phyloP scores from a whole-genome alignment of 2,888 invertebrate species.

The Amphipoea lucens region DNA sequence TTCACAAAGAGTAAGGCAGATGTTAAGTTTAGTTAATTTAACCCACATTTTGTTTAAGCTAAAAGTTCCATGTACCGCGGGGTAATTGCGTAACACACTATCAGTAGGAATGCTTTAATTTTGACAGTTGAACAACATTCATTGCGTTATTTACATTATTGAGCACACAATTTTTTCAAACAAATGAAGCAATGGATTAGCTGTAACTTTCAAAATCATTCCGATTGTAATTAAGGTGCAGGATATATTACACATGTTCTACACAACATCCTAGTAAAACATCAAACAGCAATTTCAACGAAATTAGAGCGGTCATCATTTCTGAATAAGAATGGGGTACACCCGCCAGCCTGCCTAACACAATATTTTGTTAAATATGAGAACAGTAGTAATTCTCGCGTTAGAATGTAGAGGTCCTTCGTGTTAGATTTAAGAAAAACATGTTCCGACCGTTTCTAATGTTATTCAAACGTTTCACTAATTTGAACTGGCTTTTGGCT shows the following conservation, averaged over 20 bases:
- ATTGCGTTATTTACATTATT: no score
- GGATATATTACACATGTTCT: background rate
- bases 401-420: background rate
- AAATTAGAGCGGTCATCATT: constrained; percentile 19
- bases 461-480: constrained; percentile 28
- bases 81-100: no score
- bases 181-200: background rate
- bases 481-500: background rate
- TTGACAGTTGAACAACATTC: no score
- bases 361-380: constrained; percentile 40
- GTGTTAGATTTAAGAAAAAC: constrained; percentile 34
- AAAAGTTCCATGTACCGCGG: background rate
- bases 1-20: no score
- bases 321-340: constrained; percentile 12
- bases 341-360: constrained; percentile 27
- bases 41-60: background rate
- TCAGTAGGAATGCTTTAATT: no score
- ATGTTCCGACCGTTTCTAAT: constrained; percentile 15
- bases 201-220: background rate
- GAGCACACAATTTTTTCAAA: no score
- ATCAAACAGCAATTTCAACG: background rate
- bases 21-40: background rate
- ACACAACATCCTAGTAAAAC: background rate
- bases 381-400: constrained; percentile 32
- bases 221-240: background rate